A percentile compares a stretch with the other conserved stretches of the same genome.
phyloP scores from a whole-genome alignment of 2,888 invertebrate species.

The Aspidiotus rigidus region DNA sequence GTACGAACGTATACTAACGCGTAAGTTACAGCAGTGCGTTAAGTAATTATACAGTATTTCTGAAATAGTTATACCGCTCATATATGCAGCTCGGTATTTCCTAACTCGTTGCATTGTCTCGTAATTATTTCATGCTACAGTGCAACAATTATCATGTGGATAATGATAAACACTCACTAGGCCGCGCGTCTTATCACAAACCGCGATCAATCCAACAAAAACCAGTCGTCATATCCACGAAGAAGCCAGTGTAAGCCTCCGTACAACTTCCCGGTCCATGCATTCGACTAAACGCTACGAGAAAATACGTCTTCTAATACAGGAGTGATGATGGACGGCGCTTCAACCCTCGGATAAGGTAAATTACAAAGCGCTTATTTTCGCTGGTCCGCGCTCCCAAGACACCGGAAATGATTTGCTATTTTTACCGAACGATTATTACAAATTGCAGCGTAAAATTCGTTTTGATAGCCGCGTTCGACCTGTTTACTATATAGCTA shows the following conservation, averaged over 20 bases:
- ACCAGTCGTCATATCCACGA: neutral
- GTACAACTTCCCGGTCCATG: neutral
- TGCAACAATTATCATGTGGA: neutral
- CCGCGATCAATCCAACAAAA: neutral
- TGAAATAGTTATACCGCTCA: neutral
- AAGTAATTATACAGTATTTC: neutral
- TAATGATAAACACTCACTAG: neutral
- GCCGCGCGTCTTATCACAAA: neutral
- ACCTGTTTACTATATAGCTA: neutral
- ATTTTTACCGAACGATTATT: constrained; percentile 15
- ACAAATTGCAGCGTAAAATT: constrained; percentile 24
- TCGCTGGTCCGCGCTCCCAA: neutral
- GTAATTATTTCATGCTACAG: constrained; percentile 2
- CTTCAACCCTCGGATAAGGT: constrained; percentile 1
- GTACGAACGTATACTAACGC: neutral
- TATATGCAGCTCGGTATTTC: neutral
- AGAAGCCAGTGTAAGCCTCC: neutral
- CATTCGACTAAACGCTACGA: too few species aligned
- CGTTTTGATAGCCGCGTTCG: constrained; percentile 13
- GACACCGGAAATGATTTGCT: constrained; percentile 28
- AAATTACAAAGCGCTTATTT: constrained; percentile 26
- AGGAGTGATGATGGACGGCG: neutral
- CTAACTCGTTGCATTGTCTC: constrained; percentile 1
- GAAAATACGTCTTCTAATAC: too few species aligned
- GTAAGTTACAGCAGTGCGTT: neutral